phyloP scores from a whole-genome alignment of 1,140 invertebrate species.

The Ptiloglossa arizonensis region DNA sequence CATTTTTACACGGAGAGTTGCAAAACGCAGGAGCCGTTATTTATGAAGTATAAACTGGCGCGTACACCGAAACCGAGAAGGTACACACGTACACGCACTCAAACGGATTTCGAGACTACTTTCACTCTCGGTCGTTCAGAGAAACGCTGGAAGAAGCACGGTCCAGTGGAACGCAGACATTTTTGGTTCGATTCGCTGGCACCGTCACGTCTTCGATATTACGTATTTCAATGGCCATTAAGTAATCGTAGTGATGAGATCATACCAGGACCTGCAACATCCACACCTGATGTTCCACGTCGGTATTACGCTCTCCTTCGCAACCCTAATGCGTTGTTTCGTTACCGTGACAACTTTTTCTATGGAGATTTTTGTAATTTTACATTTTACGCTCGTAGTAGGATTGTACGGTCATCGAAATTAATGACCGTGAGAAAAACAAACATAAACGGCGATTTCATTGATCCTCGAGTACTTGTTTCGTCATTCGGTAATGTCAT shows the following conservation, averaged over 20 bases:
- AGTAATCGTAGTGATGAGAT: conserved; percentile 31
- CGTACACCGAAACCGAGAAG: not conserved
- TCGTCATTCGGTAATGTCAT: too few relatives aligned
- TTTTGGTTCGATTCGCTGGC: not conserved
- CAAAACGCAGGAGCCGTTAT: conserved; percentile 63
- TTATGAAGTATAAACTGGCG: conserved; percentile 46
- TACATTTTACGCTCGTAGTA: too few relatives aligned
- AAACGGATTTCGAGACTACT: conserved; percentile 72
- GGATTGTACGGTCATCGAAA: too few relatives aligned
- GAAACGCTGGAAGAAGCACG: conserved; percentile 66
- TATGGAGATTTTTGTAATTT: too few relatives aligned
- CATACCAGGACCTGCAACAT: not conserved
- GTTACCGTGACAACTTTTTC: too few relatives aligned
- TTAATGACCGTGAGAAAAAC: too few relatives aligned
- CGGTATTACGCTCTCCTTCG: not conserved
- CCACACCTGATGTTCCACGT: not conserved
- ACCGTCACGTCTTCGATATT: conserved; percentile 21
- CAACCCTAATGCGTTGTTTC: not conserved
- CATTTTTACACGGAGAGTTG: conserved; percentile 63
- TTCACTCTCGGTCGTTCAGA: conserved; percentile 70
- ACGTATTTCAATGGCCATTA: conserved; percentile 37
- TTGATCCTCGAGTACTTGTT: too few relatives aligned
- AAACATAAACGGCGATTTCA: too few relatives aligned
- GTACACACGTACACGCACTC: conserved; percentile 31
- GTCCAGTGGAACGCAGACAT: conserved; percentile 14